These are phyloP conservation scores for Tenebrio molitor DNA, from an alignment of 1,140 invertebrate genomes.

Conservation along the genomic window DNA sequence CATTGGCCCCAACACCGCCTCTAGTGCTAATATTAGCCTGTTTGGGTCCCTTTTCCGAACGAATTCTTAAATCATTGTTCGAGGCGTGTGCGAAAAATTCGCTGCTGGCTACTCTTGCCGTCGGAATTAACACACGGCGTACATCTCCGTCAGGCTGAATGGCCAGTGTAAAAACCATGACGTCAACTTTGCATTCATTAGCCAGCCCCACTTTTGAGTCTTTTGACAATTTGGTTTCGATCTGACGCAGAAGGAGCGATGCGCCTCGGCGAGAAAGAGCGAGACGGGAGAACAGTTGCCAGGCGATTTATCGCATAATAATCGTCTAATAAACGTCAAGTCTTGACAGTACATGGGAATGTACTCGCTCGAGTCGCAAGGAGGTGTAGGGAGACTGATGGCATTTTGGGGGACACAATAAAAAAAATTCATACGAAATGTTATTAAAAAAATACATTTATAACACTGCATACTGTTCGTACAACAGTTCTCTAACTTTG, in stretches of 20 bases:
- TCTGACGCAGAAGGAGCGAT: no score
- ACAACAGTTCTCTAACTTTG: slow-evolving; percentile 92
- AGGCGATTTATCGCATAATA: neutral
- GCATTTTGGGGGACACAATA: no score
- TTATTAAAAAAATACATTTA: slow-evolving; percentile 68
- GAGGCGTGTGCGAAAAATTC: neutral
- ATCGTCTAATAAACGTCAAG: neutral
- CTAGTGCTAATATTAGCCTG: slow-evolving; percentile 36
- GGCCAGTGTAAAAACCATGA: no score
- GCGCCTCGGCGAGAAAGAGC: no score
- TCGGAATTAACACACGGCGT: neutral
- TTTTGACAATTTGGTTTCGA: no score
- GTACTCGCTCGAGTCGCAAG: neutral
- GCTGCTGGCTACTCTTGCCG: no score
- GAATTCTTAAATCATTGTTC: slow-evolving; percentile 14
- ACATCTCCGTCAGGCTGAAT: no score
- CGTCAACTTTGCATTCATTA: no score
- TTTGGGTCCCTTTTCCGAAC: slow-evolving; percentile 24
- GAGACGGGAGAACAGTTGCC: no score
- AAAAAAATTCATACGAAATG: slow-evolving; percentile 1
- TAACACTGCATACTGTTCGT: slow-evolving; percentile 98
- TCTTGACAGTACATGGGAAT: neutral
- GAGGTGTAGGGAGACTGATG: neutral
- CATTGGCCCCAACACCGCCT: slow-evolving; percentile 29
- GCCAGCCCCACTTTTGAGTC: no score